Percentiles rank a stretch among this genome's conserved stretches.
Evolutionary conservation across 92 coral and sea anemone species (phyloP).

Genomic region (Siderastrea siderea): DNA sequence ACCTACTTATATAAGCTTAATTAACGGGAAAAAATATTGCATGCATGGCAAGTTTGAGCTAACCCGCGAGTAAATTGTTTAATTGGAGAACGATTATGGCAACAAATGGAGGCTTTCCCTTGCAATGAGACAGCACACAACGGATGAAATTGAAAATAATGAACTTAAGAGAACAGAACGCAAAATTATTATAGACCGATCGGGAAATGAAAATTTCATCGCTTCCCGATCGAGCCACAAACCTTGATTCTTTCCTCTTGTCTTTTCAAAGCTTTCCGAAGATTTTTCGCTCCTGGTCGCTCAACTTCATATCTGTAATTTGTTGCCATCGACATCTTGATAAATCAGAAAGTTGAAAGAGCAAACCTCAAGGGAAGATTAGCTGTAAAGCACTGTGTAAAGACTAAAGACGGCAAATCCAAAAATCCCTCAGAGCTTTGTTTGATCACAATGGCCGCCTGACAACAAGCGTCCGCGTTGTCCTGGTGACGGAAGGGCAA

Average conservation of each 20-base stretch:
- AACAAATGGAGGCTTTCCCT: not conserved
- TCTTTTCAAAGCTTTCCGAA: constrained; percentile 89
- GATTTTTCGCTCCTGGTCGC: constrained; percentile 91
- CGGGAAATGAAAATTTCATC: too few relatives aligned
- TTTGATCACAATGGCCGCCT: constrained; percentile 20
- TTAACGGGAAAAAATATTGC: not conserved
- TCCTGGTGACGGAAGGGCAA: constrained; percentile 1
- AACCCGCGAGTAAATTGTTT: not conserved
- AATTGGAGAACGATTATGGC: not conserved
- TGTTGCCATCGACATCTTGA: constrained; percentile 96
- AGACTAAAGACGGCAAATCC: not conserved
- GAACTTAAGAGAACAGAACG: not conserved
- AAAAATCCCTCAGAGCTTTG: constrained; percentile 11
- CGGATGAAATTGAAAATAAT: not conserved
- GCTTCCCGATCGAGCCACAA: not conserved
- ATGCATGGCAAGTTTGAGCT: not conserved
- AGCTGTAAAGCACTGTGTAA: not conserved
- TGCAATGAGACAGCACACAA: constrained; percentile 3
- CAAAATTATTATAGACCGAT: too few relatives aligned
- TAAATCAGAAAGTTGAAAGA: not conserved
- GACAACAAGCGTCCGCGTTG: constrained; percentile 19
- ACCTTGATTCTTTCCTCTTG: constrained; percentile 96
- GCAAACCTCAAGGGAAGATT: constrained; percentile 36
- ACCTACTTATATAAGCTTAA: too few relatives aligned
- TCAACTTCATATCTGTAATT: constrained; percentile 93